Base-by-base conservation (phyloP, 2,797 vertebrate species). In the Silurus lanzhouensis region DNA sequence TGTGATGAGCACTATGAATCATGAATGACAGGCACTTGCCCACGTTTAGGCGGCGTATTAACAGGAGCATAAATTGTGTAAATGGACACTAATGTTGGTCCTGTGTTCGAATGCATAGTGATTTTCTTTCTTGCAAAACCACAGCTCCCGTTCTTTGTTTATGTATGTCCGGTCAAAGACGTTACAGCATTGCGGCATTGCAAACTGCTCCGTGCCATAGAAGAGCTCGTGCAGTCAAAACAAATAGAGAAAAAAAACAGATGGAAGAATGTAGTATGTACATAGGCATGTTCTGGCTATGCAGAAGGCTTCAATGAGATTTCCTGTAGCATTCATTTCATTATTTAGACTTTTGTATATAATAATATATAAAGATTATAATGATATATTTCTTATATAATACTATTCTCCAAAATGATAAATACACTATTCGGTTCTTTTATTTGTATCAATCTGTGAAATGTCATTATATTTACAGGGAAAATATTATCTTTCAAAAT, bases 1-100 rank as follows among this genome's bases (percentile, higher is more conserved):
- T 27, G 8, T 15, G 6, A 64, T 20, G 71, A 57, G 74, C 44
- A 15, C 60, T 10, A n/a, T 66, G 58, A 19, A 38, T 70, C 64
- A 60, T 14, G 52, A 84, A 79, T 79, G 75, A 68, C 55, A 84
- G 68, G 38, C 44, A 19, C 20, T 44, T 68, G 52, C 55, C 48
- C 48, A 10, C 48, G 46, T 79, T 70, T 27, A 60, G 75, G 38
- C 52, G 8, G 6, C 17, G 52, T 70, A 70, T 27, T 70, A 70
- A 84, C 79, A 70, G 31, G 17, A 15, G 31, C 15, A 64, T 25
- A 46, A 38, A 78, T 60, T 19, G 31, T 19, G 48, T 58, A 79
- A 78, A 25, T 60, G 82, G 60, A 83, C 70, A 55, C n/a, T 48
- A 78, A 58, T 22, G 31, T 78, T 31, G 13, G 27, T 77, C 48